A percentile compares a stretch with the other conserved stretches of the same genome.
Conservation (phyloP, 2,797 vertebrate genomes). For the Mionectes olivaceus region DNA sequence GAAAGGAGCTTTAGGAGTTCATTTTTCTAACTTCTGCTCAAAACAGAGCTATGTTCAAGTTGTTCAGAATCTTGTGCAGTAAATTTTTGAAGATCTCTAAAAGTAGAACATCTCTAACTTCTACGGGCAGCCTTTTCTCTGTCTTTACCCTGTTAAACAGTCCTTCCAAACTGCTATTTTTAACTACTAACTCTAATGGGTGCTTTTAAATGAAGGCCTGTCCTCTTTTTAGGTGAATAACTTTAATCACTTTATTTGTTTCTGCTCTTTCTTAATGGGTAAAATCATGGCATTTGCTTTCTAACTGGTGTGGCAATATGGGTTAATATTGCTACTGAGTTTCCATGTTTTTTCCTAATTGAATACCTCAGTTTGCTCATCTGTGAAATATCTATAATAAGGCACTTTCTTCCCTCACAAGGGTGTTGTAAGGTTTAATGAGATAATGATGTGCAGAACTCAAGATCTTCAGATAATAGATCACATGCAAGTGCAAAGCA, state of each 20-base stretch:
- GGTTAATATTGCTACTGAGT: not conserved
- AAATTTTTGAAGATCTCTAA: not conserved
- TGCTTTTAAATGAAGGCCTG: not conserved
- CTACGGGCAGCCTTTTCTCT: not conserved
- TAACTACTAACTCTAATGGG: not conserved
- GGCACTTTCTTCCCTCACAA: constrained; percentile 20
- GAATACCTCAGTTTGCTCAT: constrained; percentile 36
- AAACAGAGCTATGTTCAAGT: not conserved
- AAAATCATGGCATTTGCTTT: not conserved
- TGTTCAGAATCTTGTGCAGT: not conserved
- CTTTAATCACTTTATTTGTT: constrained; percentile 2
- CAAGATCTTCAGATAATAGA: constrained; percentile 17
- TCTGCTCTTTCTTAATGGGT: not conserved
- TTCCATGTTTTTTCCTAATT: constrained; percentile 15
- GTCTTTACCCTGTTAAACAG: not conserved
- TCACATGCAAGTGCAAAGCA: not conserved
- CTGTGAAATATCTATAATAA: constrained; percentile 33
- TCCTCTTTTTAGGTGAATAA: not conserved
- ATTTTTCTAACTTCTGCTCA: not conserved
- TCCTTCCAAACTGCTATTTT: not conserved
- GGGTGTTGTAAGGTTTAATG: constrained; percentile 39
- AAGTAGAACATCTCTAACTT: not conserved
- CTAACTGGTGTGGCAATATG: not conserved
- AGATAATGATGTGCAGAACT: constrained; percentile 32
- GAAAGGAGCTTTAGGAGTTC: not conserved